Evolutionary conservation across 2,888 invertebrate genomes (phyloP), one percentile per base, ranked within the genome.

Genomic region (Choreutis nemorana): DNA sequence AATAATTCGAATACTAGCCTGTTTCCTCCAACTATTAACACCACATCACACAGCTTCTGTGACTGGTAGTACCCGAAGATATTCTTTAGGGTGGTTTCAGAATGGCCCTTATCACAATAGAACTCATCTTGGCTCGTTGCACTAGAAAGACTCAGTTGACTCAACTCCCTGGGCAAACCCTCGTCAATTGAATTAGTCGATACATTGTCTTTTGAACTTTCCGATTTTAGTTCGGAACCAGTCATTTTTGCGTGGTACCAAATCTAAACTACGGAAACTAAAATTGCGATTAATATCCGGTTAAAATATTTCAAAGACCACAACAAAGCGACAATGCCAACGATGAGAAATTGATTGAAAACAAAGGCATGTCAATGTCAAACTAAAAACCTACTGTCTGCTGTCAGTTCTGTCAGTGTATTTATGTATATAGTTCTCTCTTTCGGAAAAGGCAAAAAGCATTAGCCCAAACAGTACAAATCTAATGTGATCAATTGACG

Each of bases 21-120:
- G 64, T 81, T 82, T 34, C 84, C 85, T 56, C 89, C 93, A 36
- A 91, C 93, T 45, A 94, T 86, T 13, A 96, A 83, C 11, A 86
- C 86, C 28, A 96, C 90, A 80, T 96, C 96, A 56, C 93, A 94
- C 29, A 96, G 79, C 64, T 91, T 89, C 48, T 90, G 87, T 34
- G 88, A 86, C 53, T 89, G 86, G 40, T 90, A 84, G 73, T 92
- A 94, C 29, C 84, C 82, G 58, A 88, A 89, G 87, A 95, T 91
- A 53, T 89, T 87, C 43, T 85, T 86, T 29, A 95, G 80, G 50
- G 92, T 89, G 32, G 82, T 83, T 54, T 91, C 90, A 4, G 94
- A 89, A 72, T 94, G 93, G 52, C 89, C 87, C 47, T 84, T 82
- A 56, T 87, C 86, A 45, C 85, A 83, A 65, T 87, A 90, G 55